phyloP scores from a whole-genome alignment of 2,113 vertebrate species.

The Nibea albiflora region DNA sequence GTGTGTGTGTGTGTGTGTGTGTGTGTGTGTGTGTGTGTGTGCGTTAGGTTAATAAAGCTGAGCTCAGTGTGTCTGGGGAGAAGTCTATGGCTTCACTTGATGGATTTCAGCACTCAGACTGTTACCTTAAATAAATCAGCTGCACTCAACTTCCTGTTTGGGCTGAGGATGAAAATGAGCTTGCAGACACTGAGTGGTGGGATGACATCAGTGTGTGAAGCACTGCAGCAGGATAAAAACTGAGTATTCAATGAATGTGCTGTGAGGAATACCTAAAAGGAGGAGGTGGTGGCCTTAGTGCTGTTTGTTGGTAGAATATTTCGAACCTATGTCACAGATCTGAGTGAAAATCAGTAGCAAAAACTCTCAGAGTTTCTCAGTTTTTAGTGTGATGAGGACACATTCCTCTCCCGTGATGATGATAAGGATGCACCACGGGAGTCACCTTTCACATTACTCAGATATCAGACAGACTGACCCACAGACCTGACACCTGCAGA shows the following conservation, averaged over 20 bases:
- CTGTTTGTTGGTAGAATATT: too few relatives aligned
- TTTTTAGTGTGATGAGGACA: too few relatives aligned
- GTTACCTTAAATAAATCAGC: slow-evolving; percentile 24
- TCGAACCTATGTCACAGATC: too few relatives aligned
- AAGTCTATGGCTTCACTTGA: background rate
- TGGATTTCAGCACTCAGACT: slow-evolving; percentile 8
- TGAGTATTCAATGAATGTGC: background rate
- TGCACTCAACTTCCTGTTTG: slow-evolving; percentile 13
- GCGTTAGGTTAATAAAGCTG: background rate
- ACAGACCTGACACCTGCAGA: too few relatives aligned
- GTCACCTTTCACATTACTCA: too few relatives aligned
- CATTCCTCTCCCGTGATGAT: background rate
- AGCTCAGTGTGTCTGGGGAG: background rate
- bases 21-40: background rate
- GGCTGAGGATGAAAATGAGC: background rate
- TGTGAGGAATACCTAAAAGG: background rate
- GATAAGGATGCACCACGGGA: background rate
- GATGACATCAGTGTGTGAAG: background rate
- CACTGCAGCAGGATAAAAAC: too few relatives aligned
- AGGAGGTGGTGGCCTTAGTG: too few relatives aligned
- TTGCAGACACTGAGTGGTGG: too few relatives aligned
- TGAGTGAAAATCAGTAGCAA: too few relatives aligned
- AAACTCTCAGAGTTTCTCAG: too few relatives aligned
- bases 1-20: slow-evolving; percentile 4
- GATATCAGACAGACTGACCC: too few relatives aligned